A percentile compares a stretch with the other conserved stretches of the same genome.
These are phyloP conservation scores for Tetrax tetrax DNA, from an alignment of 2,113 vertebrate genomes.

Conservation along the genomic window DNA sequence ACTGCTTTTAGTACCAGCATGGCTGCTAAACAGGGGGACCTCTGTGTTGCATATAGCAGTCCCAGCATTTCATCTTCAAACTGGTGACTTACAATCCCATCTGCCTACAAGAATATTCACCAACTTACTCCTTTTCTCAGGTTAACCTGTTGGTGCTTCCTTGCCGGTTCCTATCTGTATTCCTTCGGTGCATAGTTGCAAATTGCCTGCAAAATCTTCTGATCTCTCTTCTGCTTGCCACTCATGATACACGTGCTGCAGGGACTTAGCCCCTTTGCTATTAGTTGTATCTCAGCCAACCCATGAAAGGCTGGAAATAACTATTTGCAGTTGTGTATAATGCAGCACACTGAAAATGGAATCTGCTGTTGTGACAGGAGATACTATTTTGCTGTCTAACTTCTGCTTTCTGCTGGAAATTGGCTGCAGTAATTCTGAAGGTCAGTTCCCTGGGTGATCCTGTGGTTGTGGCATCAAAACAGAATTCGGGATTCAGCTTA, in stretches of 20 bases:
- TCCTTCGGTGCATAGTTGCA: neutral
- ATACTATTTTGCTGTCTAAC: neutral
- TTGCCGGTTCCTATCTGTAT: neutral
- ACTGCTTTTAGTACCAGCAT: neutral
- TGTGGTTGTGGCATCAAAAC: neutral
- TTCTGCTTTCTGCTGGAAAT: neutral
- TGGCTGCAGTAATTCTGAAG: neutral
- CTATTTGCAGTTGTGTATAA: neutral
- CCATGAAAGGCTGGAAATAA: neutral
- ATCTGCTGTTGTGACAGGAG: neutral
- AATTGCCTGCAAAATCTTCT: neutral
- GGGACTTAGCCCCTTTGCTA: neutral
- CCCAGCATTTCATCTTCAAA: neutral
- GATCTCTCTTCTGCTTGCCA: neutral
- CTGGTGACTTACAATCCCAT: neutral
- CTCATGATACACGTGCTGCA: neutral
- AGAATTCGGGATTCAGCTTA: neutral
- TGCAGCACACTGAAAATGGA: neutral
- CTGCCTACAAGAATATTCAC: neutral
- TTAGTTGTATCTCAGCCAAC: neutral
- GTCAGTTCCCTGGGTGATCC: neutral
- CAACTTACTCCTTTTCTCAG: neutral
- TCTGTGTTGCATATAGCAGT: neutral
- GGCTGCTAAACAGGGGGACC: neutral
- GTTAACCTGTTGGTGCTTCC: neutral